These are phyloP conservation scores for Xerus rutilus DNA, from an alignment of 2,797 vertebrate species.

Conservation along the genomic window DNA sequence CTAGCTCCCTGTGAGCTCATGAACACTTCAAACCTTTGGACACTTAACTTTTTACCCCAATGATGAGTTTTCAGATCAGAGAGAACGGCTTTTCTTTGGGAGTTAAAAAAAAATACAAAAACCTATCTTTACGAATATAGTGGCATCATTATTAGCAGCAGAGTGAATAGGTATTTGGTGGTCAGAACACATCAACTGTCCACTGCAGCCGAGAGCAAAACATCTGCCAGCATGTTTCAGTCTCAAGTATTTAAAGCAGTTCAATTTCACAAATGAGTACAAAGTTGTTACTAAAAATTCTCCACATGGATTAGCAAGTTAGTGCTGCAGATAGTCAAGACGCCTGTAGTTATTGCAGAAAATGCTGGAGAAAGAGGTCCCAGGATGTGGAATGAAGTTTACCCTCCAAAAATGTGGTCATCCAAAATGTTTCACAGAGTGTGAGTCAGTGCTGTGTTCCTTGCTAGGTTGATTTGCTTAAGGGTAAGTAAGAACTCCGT, in stretches of 20 bases:
- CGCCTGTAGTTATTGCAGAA: background rate
- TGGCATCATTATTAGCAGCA: background rate
- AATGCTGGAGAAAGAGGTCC: background rate
- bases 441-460: background rate
- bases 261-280: background rate
- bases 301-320: background rate
- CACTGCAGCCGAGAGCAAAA: background rate
- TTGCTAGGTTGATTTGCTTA: background rate
- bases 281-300: background rate
- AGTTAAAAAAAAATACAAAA: constrained; percentile 15
- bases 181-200: background rate
- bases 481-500: background rate
- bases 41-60: constrained; percentile 73
- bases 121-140: constrained; percentile 44
- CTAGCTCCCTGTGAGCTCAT: constrained; percentile 67
- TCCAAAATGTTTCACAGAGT: background rate
- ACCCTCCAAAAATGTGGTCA: background rate
- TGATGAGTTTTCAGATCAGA: constrained; percentile 67
- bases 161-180: background rate
- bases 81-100: constrained; percentile 64
- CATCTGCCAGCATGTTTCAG: background rate
- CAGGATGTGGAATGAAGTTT: background rate
- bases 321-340: background rate
- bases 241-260: background rate
- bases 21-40: constrained; percentile 59